Percentiles rank a stretch among this genome's conserved stretches.
Conservation (phyloP, 2,113 vertebrate species). For the Spizaetus ornatus region DNA sequence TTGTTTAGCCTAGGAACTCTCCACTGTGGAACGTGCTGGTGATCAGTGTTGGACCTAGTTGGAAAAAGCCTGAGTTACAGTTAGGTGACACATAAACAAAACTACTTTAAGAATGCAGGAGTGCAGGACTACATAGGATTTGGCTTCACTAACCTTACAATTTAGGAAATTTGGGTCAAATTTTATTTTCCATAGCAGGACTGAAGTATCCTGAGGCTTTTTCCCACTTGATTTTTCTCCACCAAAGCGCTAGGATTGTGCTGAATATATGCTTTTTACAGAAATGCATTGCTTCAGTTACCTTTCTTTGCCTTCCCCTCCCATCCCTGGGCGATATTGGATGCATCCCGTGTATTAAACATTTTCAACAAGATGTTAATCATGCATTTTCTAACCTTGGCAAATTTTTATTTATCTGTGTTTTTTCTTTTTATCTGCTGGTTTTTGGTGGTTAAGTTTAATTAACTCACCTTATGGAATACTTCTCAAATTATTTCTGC, state of each 20-base stretch:
- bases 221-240: neutral
- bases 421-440: neutral
- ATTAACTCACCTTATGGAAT: neutral
- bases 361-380: neutral
- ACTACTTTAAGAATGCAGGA: neutral
- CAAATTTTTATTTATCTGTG: neutral
- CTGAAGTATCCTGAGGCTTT: neutral
- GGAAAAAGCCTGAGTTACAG: neutral
- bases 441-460: neutral
- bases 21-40: neutral
- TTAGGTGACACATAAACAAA: neutral
- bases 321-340: neutral
- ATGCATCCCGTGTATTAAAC: neutral
- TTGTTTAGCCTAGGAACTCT: neutral
- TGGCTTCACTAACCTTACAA: neutral
- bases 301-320: neutral
- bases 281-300: neutral
- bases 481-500: neutral
- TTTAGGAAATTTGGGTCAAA: neutral
- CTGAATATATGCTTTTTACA: neutral
- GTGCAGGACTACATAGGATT: neutral
- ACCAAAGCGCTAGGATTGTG: neutral
- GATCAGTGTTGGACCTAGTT: neutral
- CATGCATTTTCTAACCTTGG: neutral
- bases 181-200: neutral